These are phyloP conservation scores for Sarcoramphus papa DNA, from an alignment of 2,797 vertebrate genomes.

Conservation along the genomic window DNA sequence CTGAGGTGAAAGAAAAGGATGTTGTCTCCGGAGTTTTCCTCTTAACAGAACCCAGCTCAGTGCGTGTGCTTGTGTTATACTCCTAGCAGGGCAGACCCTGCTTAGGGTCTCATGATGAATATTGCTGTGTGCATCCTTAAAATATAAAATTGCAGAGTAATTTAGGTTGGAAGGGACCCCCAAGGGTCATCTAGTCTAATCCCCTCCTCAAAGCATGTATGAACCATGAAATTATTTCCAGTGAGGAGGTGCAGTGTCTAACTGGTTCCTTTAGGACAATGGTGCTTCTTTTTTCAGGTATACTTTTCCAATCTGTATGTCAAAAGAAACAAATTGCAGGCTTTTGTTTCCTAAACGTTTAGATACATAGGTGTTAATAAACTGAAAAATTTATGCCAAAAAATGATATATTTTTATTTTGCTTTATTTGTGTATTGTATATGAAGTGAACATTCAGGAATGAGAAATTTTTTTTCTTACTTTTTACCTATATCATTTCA, in stretches of 20 bases:
- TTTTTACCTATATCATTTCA: neutral
- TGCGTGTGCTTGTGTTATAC: neutral
- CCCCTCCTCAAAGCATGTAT: neutral
- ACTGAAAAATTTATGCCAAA: neutral
- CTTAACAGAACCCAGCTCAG: neutral
- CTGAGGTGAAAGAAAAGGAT: neutral
- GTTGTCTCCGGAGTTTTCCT: neutral
- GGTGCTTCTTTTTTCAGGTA: neutral
- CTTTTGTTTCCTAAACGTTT: neutral
- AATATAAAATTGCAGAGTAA: neutral
- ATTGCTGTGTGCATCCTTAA: neutral
- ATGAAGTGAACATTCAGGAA: neutral
- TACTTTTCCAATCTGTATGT: neutral
- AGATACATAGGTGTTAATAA: neutral
- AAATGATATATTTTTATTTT: neutral
- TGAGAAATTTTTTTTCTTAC: neutral
- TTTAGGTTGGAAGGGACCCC: neutral
- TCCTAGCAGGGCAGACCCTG: neutral
- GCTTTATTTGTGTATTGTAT: neutral
- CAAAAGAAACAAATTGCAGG: neutral
- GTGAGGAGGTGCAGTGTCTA: neutral
- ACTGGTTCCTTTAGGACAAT: neutral
- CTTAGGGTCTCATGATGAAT: neutral
- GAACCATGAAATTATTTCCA: neutral
- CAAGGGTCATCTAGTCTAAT: neutral